Evolutionary conservation across 2,888 invertebrate species (phyloP).

Genomic region (Ceramica pisi): DNA sequence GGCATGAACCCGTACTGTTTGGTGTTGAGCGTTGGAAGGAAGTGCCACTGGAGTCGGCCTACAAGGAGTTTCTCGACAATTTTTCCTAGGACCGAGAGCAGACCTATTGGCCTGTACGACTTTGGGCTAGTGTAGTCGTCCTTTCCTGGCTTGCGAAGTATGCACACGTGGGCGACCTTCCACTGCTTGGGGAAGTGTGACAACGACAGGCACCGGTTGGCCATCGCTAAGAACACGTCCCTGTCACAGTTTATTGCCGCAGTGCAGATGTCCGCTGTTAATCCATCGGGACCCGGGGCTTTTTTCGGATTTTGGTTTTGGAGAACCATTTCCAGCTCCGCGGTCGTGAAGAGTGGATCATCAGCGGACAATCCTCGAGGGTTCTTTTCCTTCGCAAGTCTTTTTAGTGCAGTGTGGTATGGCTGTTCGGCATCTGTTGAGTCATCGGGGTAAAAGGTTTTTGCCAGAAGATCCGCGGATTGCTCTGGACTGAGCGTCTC

Average conservation of each 20-base stretch:
- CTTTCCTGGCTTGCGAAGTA: no score
- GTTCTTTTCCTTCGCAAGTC: not conserved
- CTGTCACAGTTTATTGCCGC: conserved; percentile 31
- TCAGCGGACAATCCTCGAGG: no score
- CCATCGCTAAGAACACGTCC: conserved; percentile 6
- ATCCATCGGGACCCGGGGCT: conserved; percentile 41
- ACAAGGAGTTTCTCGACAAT: not conserved
- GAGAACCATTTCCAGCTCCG: conserved; percentile 10
- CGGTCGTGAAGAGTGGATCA: no score
- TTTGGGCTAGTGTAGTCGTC: no score
- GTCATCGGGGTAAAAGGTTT: not conserved
- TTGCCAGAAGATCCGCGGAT: not conserved
- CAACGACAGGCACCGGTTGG: not conserved
- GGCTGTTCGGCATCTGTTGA: not conserved
- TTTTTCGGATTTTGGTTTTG: conserved; percentile 20
- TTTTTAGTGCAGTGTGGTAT: not conserved
- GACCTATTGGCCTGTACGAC: no score
- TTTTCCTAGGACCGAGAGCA: not conserved
- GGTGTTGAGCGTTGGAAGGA: not conserved
- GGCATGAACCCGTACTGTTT: not conserved
- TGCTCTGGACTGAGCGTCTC: not conserved
- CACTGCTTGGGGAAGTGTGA: no score
- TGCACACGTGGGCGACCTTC: no score
- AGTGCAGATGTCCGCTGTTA: conserved; percentile 56
- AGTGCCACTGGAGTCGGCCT: not conserved